phyloP scores from a whole-genome alignment of 2,113 vertebrate species.

The Lepus americanus region DNA sequence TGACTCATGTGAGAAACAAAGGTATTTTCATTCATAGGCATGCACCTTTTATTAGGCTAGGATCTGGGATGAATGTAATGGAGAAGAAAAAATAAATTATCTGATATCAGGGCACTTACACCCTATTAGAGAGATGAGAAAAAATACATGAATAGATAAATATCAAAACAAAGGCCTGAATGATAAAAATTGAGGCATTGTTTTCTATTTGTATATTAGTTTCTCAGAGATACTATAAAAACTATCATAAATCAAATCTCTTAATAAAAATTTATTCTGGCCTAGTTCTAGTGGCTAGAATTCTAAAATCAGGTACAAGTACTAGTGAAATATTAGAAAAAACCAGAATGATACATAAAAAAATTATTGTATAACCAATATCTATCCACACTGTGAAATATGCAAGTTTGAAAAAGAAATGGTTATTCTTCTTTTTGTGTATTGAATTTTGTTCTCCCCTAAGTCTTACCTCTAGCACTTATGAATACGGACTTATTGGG shows the following conservation, averaged over 20 bases:
- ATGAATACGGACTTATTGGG: not conserved
- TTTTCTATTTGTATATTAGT: not conserved
- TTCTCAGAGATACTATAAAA: no score
- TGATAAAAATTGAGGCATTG: not conserved
- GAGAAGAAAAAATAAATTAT: not conserved
- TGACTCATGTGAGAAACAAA: not conserved
- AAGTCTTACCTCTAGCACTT: not conserved
- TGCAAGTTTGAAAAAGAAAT: not conserved
- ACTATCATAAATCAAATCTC: no score
- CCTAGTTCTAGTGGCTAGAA: no score
- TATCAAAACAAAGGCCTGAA: not conserved
- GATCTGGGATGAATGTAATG: not conserved
- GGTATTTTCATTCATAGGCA: not conserved
- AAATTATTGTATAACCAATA: not conserved
- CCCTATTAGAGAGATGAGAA: not conserved
- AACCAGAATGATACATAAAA: not conserved
- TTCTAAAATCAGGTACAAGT: not conserved
- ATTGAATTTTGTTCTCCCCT: not conserved
- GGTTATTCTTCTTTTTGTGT: not conserved
- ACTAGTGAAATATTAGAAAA: not conserved
- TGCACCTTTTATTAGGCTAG: not conserved
- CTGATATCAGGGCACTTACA: not conserved
- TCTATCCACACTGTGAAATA: not conserved
- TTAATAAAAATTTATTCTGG: no score
- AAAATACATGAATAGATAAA: not conserved